Evolutionary conservation across 2,113 vertebrate species (phyloP), one percentile per base, ranked within the genome.

Genomic region (Tichodroma muraria): DNA sequence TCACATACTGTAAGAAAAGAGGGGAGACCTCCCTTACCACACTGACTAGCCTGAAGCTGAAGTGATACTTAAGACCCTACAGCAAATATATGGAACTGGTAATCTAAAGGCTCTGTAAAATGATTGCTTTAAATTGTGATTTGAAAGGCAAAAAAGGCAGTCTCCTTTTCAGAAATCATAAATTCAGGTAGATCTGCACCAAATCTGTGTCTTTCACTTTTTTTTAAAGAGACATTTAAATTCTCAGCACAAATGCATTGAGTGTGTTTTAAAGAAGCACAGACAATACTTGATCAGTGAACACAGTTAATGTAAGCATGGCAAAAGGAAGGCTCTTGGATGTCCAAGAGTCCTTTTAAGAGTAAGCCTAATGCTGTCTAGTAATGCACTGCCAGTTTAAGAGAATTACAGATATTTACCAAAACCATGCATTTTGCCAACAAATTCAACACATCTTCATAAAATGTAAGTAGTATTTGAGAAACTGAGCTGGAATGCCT

Each of bases 401-500:
- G 8, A 72, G 53, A 70, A 30, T 6, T 49, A 12, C 52, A 90
- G 59, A 15, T 61, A 91, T 35, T 71, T 84, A 83, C 16, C 64
- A 65, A 59, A 90, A 56, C 1, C 2, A 3, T n/a, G 22, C 8
- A 11, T 37, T 75, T 28, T 45, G 44, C 49, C 84, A 92, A 75
- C 45, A 89, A 61, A 89, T 35, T n/a, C 70, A 87, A 80, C 8
- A 13, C 5, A 54, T 12, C 22, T 28, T 42, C 25, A 65, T 35
- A 59, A 85, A 68, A 61, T 24, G 1, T 6, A 79, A 47, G n/a
- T 5, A 37, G 28, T 18, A 52, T 6, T 20, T 16, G 70, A 94
- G 76, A 69, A 81, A 76, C 80, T 96, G 85, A 92, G 89, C 57
- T 85, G 81, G 77, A 95, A 96, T 95, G 92, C 69, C 95, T 93